Evolutionary conservation across 2,797 vertebrate genomes (phyloP).

Genomic region (Eupleurogrammus muticus): DNA sequence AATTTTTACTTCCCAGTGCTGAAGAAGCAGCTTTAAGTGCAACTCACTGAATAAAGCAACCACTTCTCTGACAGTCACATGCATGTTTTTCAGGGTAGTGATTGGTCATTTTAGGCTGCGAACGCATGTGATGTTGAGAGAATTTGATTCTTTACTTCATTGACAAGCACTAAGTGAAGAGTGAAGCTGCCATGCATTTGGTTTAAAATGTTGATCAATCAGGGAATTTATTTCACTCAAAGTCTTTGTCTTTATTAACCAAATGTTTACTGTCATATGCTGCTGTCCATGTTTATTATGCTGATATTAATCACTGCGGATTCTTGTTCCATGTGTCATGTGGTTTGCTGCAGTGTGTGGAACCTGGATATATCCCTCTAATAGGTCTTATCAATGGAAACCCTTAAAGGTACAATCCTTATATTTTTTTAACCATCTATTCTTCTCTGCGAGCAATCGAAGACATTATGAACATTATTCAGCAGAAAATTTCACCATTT

Average conservation of each 20-base stretch:
- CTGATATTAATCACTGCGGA: slow-evolving; percentile 75
- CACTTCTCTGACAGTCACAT: slow-evolving; percentile 75
- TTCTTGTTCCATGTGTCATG: slow-evolving; percentile 78
- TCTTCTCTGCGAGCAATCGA: slow-evolving; percentile 21
- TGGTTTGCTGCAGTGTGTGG: slow-evolving; percentile 83
- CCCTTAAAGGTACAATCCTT: slow-evolving; percentile 82
- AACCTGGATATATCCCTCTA: slow-evolving; percentile 85
- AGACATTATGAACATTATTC: slow-evolving; percentile 1
- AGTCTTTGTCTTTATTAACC: slow-evolving; percentile 18
- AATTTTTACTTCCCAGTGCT: slow-evolving; percentile 23
- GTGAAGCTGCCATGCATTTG: not conserved
- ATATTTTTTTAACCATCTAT: slow-evolving; percentile 47
- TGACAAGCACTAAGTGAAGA: slow-evolving; percentile 61
- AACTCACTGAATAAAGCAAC: slow-evolving; percentile 77
- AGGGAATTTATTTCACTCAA: not conserved
- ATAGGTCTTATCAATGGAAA: slow-evolving; percentile 81
- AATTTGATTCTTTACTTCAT: slow-evolving; percentile 78
- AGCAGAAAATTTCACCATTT: not conserved
- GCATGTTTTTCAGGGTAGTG: slow-evolving; percentile 37
- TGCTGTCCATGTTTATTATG: slow-evolving; percentile 58
- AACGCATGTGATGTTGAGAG: slow-evolving; percentile 75
- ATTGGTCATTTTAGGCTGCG: slow-evolving; percentile 12
- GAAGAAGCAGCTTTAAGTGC: slow-evolving; percentile 51
- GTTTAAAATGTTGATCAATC: not conserved
- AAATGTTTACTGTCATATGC: slow-evolving; percentile 27